Percentiles rank a stretch among this genome's conserved stretches.
Evolutionary conservation across 2,113 vertebrate species (phyloP).

Genomic region (Nothocercus julius): DNA sequence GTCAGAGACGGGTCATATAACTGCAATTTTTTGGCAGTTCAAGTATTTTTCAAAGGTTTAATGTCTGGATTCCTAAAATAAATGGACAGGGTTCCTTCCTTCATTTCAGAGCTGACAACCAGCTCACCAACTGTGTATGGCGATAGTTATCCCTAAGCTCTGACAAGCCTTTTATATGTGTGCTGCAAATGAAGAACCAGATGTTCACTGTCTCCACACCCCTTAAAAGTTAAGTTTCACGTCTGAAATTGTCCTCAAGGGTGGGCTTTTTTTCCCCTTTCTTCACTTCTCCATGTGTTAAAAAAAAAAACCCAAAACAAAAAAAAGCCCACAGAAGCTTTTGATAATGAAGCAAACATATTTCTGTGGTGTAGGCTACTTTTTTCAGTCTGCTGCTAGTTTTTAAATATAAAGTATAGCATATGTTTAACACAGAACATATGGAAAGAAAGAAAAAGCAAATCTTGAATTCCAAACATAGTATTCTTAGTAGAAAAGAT

Average conservation of each 20-base stretch:
- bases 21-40: background rate
- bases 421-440: conserved; percentile 78
- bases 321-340: conserved; percentile 34
- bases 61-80: conserved; percentile 3
- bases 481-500: conserved; percentile 47
- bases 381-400: conserved; percentile 67
- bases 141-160: background rate
- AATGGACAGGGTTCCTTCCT: background rate
- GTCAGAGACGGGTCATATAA: background rate
- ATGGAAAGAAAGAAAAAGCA: conserved; percentile 74
- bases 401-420: conserved; percentile 78
- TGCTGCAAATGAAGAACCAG: conserved; percentile 21
- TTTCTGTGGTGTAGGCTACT: conserved; percentile 65
- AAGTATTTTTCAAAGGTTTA: background rate
- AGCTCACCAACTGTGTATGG: background rate
- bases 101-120: background rate
- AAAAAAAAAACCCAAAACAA: background rate
- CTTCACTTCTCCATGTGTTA: background rate
- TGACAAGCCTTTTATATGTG: background rate
- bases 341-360: conserved; percentile 76
- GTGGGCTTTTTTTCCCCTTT: background rate
- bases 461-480: conserved; percentile 70
- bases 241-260: conserved; percentile 24
- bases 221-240: conserved; percentile 33
- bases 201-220: conserved; percentile 15